These are phyloP conservation scores for Semotilus atromaculatus DNA, from an alignment of 2,797 vertebrate genomes.

Conservation along the genomic window DNA sequence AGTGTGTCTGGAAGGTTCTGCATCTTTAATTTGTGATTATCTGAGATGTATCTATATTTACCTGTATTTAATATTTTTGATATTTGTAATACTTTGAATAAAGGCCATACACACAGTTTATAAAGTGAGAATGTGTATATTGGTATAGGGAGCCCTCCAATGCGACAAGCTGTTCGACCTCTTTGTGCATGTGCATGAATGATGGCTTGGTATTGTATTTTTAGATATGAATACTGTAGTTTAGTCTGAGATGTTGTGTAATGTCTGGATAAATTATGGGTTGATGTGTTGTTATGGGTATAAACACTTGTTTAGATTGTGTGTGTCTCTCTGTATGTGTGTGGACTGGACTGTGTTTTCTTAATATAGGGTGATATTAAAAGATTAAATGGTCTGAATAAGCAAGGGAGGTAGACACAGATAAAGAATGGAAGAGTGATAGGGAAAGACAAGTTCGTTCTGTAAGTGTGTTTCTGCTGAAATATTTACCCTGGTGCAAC, in stretches of 20 bases:
- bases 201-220: not conserved
- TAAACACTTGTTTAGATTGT: not conserved
- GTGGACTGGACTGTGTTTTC: conserved; percentile 28
- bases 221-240: not conserved
- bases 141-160: not conserved
- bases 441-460: conserved; percentile 49
- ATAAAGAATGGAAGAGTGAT: conserved; percentile 29
- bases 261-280: not conserved
- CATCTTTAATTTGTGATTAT: not conserved
- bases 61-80: not conserved
- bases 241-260: not conserved
- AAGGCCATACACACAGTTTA: not conserved
- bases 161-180: conserved; percentile 29
- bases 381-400: conserved; percentile 38
- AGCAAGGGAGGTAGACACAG: conserved; percentile 25
- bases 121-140: conserved; percentile 1
- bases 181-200: conserved; percentile 28
- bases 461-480: conserved; percentile 74
- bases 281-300: not conserved
- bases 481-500: conserved; percentile 75
- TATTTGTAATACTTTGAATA: not conserved
- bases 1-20: conserved; percentile 1
- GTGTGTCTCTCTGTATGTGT: not conserved
- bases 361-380: conserved; percentile 45
- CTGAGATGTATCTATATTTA: not conserved